Percentiles rank a stretch among this genome's conserved stretches.
Conservation (phyloP, 2,888 invertebrate genomes). For the Drosophila ezoana region DNA sequence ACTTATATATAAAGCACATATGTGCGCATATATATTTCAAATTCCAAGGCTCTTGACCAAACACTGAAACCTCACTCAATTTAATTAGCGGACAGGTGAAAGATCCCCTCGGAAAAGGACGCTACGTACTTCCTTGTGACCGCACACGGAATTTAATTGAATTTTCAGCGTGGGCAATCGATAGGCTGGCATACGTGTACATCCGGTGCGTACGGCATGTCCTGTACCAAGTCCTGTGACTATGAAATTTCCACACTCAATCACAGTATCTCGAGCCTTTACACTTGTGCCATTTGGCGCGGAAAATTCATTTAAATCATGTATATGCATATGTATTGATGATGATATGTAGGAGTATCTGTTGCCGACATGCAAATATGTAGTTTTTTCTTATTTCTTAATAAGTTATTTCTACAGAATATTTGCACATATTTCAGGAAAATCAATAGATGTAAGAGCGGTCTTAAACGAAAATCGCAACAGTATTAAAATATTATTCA, state of each 20-base stretch:
- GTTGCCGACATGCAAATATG: no score
- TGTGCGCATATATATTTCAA: background rate
- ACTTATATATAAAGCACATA: background rate
- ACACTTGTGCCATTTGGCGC: slow-evolving; percentile 2
- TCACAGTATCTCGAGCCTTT: slow-evolving; percentile 11
- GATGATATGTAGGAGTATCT: background rate
- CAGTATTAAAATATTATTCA: no score
- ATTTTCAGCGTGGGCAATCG: slow-evolving; percentile 28
- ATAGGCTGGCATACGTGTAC: slow-evolving; percentile 11
- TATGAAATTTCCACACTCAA: slow-evolving; percentile 23
- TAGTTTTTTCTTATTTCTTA: no score
- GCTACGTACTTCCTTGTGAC: slow-evolving; percentile 2
- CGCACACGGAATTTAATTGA: slow-evolving; percentile 29
- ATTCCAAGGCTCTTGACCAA: background rate
- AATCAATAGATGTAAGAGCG: no score
- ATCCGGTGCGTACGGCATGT: slow-evolving; percentile 33
- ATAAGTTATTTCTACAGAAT: no score
- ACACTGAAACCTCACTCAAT: slow-evolving; percentile 20
- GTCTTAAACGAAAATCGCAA: no score
- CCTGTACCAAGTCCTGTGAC: slow-evolving; percentile 21
- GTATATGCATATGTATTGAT: background rate
- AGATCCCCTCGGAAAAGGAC: slow-evolving; percentile 9
- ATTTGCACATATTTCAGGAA: no score
- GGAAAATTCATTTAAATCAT: slow-evolving; percentile 9
- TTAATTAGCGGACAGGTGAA: slow-evolving; percentile 38